Base-by-base conservation (phyloP, 2,888 invertebrate species). In the Toxonevra muliebris region DNA sequence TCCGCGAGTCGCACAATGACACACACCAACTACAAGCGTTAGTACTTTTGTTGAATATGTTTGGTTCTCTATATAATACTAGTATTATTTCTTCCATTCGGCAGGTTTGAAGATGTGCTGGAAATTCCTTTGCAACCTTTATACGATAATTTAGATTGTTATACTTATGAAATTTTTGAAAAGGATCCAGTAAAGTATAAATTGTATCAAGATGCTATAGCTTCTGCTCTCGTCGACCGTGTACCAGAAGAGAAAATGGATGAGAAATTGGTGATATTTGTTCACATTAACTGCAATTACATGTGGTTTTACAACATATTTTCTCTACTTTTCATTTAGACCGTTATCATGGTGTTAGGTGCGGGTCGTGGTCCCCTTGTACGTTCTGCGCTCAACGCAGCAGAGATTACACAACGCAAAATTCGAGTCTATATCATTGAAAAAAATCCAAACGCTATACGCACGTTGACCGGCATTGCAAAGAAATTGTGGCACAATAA, bases 131-230 rank as follows among this genome's bases (percentile, higher is more conserved):
- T 97, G 61, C 96, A 99, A 86, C 99, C 99, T 0, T 86, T 99
- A 7, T 93, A 93, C 81, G 98, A 99, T 81, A 96, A 99, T 86
- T 88, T 99, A 69, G 97, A 98, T 84, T 94, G 95, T 12, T 92
- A 93, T 78, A 97, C 98, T 1, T 99, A 99, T 83, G 97, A 98
- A 87, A 92, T 96, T 20, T 99, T 99, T 87, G 99, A 99, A 86
- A 95, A 94, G 81, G 99, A 99, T 87, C 96, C 96, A 12, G 88
- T 96, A 2, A 99, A 99, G 84, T 99, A 99, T 85, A 90, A 91
- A 66, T 89, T 92, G 69, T 96, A 96, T 82, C 92, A 96, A 86
- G 88, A 88, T 70, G 97, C 97, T 8, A 92, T 97, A 61, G 88
- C 89, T 69, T 86, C 87, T 82, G 96, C 96, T 10, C 86, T 97